Conservation (phyloP, 2,797 vertebrate species). For the Dipus sagitta region DNA sequence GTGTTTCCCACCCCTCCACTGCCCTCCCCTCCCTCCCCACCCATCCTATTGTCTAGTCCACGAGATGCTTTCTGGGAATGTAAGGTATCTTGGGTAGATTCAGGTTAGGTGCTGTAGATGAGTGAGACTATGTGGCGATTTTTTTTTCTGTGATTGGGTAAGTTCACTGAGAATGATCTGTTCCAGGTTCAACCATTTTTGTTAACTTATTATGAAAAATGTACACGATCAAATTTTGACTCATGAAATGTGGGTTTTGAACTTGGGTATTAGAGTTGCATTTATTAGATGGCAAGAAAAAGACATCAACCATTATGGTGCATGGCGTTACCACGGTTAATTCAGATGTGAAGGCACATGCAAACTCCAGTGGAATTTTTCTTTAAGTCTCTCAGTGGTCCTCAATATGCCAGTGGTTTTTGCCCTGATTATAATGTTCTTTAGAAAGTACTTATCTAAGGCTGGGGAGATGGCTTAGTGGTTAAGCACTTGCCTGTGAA, state of each 20-base stretch:
- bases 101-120: too few relatives aligned
- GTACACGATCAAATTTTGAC: neutral
- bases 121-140: too few relatives aligned
- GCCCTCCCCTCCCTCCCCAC: too few relatives aligned
- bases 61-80: too few relatives aligned
- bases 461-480: too few relatives aligned
- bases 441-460: slow-evolving; percentile 67
- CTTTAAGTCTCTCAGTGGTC: slow-evolving; percentile 75
- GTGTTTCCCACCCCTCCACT: too few relatives aligned
- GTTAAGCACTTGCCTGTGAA: too few relatives aligned
- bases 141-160: too few relatives aligned
- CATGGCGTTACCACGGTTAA: slow-evolving; percentile 60
- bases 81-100: too few relatives aligned
- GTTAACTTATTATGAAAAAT: neutral
- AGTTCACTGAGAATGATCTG: too few relatives aligned
- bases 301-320: neutral
- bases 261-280: slow-evolving; percentile 2
- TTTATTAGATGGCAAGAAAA: slow-evolving; percentile 47
- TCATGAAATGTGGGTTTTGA: slow-evolving; percentile 19
- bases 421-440: slow-evolving; percentile 19
- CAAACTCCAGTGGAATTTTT: slow-evolving; percentile 80
- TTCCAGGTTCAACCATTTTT: too few relatives aligned
- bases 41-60: too few relatives aligned
- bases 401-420: slow-evolving; percentile 78
- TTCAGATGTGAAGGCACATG: slow-evolving; percentile 75